Evolutionary conservation across 2,888 invertebrate species (phyloP).

Genomic region (Rotaria sp.): DNA sequence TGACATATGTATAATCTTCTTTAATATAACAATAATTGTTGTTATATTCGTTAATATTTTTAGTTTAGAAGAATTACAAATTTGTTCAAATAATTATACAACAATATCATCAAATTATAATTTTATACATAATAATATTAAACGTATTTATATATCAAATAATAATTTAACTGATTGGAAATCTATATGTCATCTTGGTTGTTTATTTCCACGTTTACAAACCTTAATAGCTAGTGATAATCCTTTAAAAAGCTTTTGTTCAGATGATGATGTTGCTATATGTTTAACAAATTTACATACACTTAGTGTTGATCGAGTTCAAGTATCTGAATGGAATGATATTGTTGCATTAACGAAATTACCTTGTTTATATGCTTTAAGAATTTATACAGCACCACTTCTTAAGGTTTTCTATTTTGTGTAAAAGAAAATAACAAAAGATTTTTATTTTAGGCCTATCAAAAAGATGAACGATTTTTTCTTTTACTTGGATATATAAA

Average conservation of each 20-base stretch:
- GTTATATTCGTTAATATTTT: slow-evolving; percentile 41
- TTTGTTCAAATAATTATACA: slow-evolving; percentile 72
- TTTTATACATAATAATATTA: slow-evolving; percentile 60
- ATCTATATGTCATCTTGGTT: slow-evolving; percentile 62
- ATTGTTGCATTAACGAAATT: slow-evolving; percentile 77
- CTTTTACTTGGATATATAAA: slow-evolving; percentile 79
- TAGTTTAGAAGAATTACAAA: slow-evolving; percentile 76
- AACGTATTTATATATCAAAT: slow-evolving; percentile 23
- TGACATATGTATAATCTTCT: background rate
- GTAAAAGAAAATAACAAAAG: background rate
- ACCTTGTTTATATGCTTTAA: slow-evolving; percentile 72
- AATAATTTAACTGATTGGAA: slow-evolving; percentile 35
- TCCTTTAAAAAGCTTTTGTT: slow-evolving; percentile 41
- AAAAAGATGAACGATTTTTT: slow-evolving; percentile 76
- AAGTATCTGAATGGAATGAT: slow-evolving; percentile 75
- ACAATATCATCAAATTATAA: slow-evolving; percentile 50
- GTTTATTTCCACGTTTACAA: slow-evolving; percentile 76
- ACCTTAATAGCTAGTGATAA: slow-evolving; percentile 65
- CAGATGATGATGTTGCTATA: slow-evolving; percentile 30
- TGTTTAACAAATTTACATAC: background rate
- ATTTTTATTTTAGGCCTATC: slow-evolving; percentile 42
- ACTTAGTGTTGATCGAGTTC: slow-evolving; percentile 42
- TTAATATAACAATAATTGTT: background rate
- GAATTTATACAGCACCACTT: slow-evolving; percentile 69
- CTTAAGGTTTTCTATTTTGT: slow-evolving; percentile 55